phyloP scores from a whole-genome alignment of 2,797 vertebrate genomes.

The Chrysocyon brachyurus region DNA sequence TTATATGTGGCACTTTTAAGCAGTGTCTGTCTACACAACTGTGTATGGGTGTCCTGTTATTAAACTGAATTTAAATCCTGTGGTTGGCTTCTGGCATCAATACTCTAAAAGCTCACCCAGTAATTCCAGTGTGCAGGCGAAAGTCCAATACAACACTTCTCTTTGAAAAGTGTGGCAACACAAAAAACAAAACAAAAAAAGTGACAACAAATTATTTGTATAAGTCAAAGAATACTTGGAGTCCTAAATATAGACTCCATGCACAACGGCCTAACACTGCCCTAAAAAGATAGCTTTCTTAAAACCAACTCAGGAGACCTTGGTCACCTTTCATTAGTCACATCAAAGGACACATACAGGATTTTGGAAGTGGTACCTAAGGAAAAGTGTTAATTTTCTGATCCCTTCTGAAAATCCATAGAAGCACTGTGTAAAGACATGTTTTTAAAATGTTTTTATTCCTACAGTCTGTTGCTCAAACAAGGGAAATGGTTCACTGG shows the following conservation, averaged over 20 bases:
- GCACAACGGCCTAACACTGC: neutral
- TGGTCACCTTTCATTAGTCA: neutral
- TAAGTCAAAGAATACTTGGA: neutral
- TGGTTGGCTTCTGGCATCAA: no score
- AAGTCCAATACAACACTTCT: neutral
- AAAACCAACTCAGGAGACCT: neutral
- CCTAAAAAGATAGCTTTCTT: neutral
- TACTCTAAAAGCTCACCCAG: neutral
- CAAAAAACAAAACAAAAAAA: neutral
- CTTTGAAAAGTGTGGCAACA: neutral
- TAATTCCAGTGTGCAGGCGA: neutral
- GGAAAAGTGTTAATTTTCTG: neutral
- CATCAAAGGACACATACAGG: neutral
- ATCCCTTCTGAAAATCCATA: neutral
- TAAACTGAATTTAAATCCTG: neutral
- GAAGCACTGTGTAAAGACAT: neutral
- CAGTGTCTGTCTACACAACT: neutral
- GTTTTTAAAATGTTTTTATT: conserved; percentile 35
- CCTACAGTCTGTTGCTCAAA: conserved; percentile 90
- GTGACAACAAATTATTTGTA: neutral
- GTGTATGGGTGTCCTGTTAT: neutral
- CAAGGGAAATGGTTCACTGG: conserved; percentile 85
- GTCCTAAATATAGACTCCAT: neutral
- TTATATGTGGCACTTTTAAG: neutral
- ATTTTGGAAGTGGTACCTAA: neutral